These are phyloP conservation scores for Tringa solitaria DNA, from an alignment of 2,113 vertebrate genomes.

Conservation along the genomic window DNA sequence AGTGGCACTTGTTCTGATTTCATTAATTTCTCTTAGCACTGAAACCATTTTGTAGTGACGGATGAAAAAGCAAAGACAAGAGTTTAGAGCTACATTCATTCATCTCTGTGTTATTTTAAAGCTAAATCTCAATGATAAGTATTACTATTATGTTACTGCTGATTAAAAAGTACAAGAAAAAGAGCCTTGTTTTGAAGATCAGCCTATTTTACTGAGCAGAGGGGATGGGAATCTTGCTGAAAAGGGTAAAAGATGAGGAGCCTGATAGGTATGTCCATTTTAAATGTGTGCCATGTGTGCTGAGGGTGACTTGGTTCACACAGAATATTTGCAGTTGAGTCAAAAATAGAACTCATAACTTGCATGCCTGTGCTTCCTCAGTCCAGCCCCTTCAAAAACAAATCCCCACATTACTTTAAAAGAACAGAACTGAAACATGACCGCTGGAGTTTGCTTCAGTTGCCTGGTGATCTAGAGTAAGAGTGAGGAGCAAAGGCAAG, in stretches of 20 bases:
- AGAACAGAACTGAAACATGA: background rate
- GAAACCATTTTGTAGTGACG: background rate
- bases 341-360: conserved; percentile 68
- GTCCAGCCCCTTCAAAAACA: conserved; percentile 12
- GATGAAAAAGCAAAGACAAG: background rate
- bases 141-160: background rate
- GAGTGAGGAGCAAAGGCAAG: background rate
- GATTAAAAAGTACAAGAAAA: background rate
- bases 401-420: background rate
- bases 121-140: background rate
- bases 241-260: background rate
- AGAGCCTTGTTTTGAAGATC: background rate
- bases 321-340: conserved; percentile 33
- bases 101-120: background rate
- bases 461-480: background rate
- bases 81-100: background rate
- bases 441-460: background rate
- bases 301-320: conserved; percentile 58
- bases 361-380: conserved; percentile 42
- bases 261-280: conserved; percentile 8
- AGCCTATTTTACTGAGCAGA: background rate
- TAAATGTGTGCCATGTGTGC: conserved; percentile 14
- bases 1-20: background rate
- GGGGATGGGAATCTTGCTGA: background rate
- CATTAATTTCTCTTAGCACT: background rate